Base-by-base conservation (phyloP, 2,113 vertebrate species). In the Carollia perspicillata region DNA sequence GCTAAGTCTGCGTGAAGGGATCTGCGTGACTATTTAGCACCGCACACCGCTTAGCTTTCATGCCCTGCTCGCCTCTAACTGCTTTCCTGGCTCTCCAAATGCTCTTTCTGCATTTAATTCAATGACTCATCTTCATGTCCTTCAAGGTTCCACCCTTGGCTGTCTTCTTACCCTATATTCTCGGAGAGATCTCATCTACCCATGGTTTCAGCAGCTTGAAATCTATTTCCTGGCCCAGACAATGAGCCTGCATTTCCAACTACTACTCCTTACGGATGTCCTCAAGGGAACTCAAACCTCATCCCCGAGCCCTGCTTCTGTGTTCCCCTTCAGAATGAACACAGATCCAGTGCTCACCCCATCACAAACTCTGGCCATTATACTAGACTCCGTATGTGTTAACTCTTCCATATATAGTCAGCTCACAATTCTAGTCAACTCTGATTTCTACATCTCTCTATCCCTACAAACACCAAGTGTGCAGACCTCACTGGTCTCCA, bases 101-200 rank as follows among this genome's bases (percentile, higher is more conserved):
- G 51, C n/a, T 60, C 51, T 53, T 77, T 86, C 51, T 77, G n/a
- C 71, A 44, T 78, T 74, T 89, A 72, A 89, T 71, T 69, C 81
- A 79, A 51, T 89, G 91, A 83, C 83, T 94, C 91, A 94, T 78
- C 66, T 83, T 85, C 51, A 63, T 6, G 6, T 86, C 68, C 92
- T 92, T 89, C 47, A 85, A 75, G 53, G 13, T 78, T 72, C 55
- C 47, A 93, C 49, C 47, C 58, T 35, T 47, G 44, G 87, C 90
- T 69, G 71, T 74, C 85, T 92, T 84, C 78, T 90, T 60, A 49
- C 23, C 63, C 53, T 51, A 18, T 49, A 60, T 81, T 94, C 60
- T 72, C 60, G 63, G 13, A 47, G 20, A 65, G 79, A 96, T 28
- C 47, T 91, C 93, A 94, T 84, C 87, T 75, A 81, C 58, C 65